Percentiles rank a stretch among this genome's conserved stretches.
Evolutionary conservation across 1,140 invertebrate genomes (phyloP).

Genomic region (Sipha flava): DNA sequence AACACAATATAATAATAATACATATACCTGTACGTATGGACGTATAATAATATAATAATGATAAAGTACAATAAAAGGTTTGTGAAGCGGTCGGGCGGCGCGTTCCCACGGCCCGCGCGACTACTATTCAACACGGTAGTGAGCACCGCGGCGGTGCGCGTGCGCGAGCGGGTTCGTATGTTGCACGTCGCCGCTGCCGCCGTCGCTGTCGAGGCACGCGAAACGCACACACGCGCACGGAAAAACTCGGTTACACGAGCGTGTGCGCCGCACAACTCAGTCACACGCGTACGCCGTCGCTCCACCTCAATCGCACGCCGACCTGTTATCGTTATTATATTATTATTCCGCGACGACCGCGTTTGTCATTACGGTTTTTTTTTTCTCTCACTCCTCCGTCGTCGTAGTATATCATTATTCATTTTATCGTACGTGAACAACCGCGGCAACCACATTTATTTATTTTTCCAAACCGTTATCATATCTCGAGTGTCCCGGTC

Average conservation of each 20-base stretch:
- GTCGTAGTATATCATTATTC: no score
- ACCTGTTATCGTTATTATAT: background rate
- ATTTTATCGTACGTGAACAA: no score
- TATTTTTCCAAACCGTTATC: no score
- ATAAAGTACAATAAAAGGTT: conserved; percentile 13
- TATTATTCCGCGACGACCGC: background rate
- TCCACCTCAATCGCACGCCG: background rate
- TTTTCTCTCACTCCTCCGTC: no score
- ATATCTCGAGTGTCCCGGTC: no score
- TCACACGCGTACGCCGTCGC: background rate
- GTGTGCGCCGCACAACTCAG: no score
- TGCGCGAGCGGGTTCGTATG: background rate
- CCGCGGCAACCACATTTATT: no score
- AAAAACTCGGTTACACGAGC: no score
- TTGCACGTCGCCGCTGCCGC: background rate
- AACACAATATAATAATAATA: background rate
- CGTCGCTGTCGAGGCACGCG: background rate
- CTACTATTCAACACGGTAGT: background rate
- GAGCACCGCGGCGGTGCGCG: background rate
- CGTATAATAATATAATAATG: background rate
- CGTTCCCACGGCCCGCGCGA: conserved; percentile 11
- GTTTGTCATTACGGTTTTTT: background rate
- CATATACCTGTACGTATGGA: background rate
- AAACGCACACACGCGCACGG: background rate
- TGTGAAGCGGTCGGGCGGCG: conserved; percentile 9